phyloP scores from a whole-genome alignment of 2,797 vertebrate genomes.

The Ambastaia sidthimunki region DNA sequence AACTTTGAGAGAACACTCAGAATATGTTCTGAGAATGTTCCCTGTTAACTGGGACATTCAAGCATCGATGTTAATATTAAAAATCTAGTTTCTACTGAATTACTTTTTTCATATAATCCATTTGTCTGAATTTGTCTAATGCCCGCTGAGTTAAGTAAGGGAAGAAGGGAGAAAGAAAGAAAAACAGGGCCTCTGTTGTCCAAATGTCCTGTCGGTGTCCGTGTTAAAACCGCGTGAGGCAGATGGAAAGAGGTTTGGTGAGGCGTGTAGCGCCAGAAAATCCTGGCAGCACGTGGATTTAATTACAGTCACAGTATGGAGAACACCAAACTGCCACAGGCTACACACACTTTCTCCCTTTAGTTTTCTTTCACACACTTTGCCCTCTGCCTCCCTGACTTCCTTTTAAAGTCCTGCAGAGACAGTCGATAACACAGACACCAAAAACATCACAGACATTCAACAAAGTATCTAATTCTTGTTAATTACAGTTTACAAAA shows the following conservation, averaged over 20 bases:
- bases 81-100: background rate
- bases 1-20: no score
- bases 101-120: constrained; percentile 55
- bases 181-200: constrained; percentile 29
- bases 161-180: background rate
- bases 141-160: constrained; percentile 46
- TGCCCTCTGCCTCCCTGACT: background rate
- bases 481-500: background rate
- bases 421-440: constrained; percentile 20
- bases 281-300: constrained; percentile 80
- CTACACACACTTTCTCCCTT: constrained; percentile 47
- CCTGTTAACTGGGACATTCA: background rate
- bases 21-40: no score
- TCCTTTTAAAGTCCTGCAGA: constrained; percentile 29
- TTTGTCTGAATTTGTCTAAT: constrained; percentile 67
- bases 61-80: background rate
- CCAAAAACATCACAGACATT: constrained; percentile 22
- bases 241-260: constrained; percentile 78
- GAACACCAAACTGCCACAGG: constrained; percentile 73
- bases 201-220: constrained; percentile 63
- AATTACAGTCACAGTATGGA: constrained; percentile 86
- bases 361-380: constrained; percentile 15
- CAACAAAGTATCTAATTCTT: background rate
- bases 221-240: constrained; percentile 78
- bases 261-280: constrained; percentile 75